Evolutionary conservation across 2,888 invertebrate species (phyloP).

Genomic region (Drosophila putrida): DNA sequence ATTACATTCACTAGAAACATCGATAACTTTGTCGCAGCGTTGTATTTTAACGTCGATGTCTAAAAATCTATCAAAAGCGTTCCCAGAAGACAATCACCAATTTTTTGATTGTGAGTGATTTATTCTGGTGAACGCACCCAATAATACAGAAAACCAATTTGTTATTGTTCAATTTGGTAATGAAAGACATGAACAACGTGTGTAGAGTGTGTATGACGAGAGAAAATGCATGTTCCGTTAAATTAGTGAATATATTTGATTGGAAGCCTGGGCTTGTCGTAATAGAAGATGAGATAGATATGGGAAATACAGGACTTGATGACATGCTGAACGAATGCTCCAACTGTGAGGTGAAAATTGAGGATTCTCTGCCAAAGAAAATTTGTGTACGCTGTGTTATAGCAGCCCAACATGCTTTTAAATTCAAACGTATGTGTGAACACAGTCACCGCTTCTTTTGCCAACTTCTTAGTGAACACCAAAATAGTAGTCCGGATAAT

Average conservation of each 20-base stretch:
- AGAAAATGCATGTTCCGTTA: constrained; percentile 10
- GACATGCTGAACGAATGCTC: constrained; percentile 24
- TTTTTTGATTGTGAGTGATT: too few species aligned
- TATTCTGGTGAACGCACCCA: background rate
- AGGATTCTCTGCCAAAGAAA: constrained; percentile 22
- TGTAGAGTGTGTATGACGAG: constrained; percentile 23
- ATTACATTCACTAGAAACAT: too few species aligned
- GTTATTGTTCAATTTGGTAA: background rate
- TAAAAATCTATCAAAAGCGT: too few species aligned
- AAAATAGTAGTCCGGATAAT: background rate
- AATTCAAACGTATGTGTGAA: constrained; percentile 28
- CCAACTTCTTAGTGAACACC: constrained; percentile 4
- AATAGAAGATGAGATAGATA: constrained; percentile 10
- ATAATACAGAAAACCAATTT: constrained; percentile 10
- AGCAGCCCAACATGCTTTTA: constrained; percentile 26
- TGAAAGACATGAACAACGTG: constrained; percentile 10
- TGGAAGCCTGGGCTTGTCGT: constrained; percentile 8
- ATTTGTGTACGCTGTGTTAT: constrained; percentile 18
- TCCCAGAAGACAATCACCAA: too few species aligned
- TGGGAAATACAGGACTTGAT: constrained; percentile 8
- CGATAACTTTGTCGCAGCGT: too few species aligned
- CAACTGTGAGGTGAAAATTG: constrained; percentile 18
- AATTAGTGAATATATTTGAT: constrained; percentile 25
- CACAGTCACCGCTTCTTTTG: constrained; percentile 20
- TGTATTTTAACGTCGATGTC: too few species aligned